Percentiles rank a stretch among this genome's conserved stretches.
Evolutionary conservation across 2,797 vertebrate genomes (phyloP).

Genomic region (Epinephelus awoara): DNA sequence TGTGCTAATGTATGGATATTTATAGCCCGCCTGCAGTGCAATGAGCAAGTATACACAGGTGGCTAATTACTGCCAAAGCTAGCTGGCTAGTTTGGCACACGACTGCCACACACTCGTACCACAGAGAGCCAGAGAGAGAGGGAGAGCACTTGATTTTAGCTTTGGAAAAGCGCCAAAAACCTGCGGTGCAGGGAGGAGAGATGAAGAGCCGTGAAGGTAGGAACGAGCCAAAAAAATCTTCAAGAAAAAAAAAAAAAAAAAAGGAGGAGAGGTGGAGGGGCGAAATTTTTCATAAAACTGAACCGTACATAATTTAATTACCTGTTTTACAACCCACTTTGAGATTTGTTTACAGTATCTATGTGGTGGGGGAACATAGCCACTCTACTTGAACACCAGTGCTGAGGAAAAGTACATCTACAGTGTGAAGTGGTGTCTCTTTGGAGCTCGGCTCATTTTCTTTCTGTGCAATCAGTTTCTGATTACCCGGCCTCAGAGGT

Average conservation of each 20-base stretch:
- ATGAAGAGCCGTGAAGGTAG: conserved; percentile 63
- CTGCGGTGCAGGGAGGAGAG: conserved; percentile 68
- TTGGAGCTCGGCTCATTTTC: conserved; percentile 45
- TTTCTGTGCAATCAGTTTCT: conserved; percentile 32
- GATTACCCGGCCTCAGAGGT: conserved; percentile 59
- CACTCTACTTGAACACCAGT: conserved; percentile 20
- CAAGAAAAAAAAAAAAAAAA: conserved; percentile 68
- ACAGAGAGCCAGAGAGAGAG: conserved; percentile 56
- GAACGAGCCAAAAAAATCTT: conserved; percentile 64
- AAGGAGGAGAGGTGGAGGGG: conserved; percentile 44
- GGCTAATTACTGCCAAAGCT: conserved; percentile 80
- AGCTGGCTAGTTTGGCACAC: conserved; percentile 79
- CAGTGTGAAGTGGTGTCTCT: conserved; percentile 31
- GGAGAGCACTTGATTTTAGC: conserved; percentile 69
- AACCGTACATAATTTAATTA: conserved; percentile 78
- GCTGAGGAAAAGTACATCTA: conserved; percentile 21
- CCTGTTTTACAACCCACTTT: conserved; percentile 79
- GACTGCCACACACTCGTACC: conserved; percentile 70
- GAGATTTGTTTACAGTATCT: conserved; percentile 76
- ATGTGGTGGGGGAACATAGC: conserved; percentile 46
- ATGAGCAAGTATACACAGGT: conserved; percentile 80
- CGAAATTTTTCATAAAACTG: conserved; percentile 72
- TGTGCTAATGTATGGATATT: conserved; percentile 80
- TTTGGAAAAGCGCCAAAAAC: conserved; percentile 76
- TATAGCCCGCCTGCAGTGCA: conserved; percentile 73